phyloP scores from a whole-genome alignment of 2,888 invertebrate species.

The Blastobasis adustella region DNA sequence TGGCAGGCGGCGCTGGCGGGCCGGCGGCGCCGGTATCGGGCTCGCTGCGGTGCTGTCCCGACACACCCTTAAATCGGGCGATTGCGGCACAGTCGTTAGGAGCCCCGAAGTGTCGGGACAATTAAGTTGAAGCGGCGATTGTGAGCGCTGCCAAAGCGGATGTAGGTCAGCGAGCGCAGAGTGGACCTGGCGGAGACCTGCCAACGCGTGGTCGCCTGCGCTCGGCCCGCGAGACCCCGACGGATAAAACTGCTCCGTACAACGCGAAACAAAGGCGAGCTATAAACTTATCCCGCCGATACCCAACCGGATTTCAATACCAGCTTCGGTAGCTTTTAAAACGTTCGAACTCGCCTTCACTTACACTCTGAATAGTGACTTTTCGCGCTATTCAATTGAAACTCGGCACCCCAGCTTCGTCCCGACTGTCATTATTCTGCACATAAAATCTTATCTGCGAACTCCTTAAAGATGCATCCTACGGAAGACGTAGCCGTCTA shows the following conservation, averaged over 20 bases:
- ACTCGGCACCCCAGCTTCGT: conserved; percentile 21
- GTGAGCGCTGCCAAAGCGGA: conserved; percentile 73
- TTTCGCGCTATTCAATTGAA: conserved; percentile 7
- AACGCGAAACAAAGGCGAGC: too few relatives aligned
- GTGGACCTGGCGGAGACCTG: conserved; percentile 45
- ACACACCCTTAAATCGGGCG: conserved; percentile 64
- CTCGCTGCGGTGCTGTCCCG: conserved; percentile 28
- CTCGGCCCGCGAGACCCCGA: conserved; percentile 33
- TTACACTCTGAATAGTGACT: background rate
- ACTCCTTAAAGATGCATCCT: conserved; percentile 55
- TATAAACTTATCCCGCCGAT: too few relatives aligned
- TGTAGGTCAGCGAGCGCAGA: conserved; percentile 66
- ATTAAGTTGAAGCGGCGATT: conserved; percentile 74
- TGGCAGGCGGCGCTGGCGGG: conserved; percentile 44
- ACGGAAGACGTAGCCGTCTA: conserved; percentile 49
- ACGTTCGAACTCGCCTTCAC: background rate
- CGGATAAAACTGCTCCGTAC: conserved; percentile 17
- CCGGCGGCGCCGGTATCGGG: conserved; percentile 22
- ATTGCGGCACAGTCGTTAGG: conserved; percentile 71
- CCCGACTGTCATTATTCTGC: conserved; percentile 38
- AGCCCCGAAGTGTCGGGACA: conserved; percentile 69
- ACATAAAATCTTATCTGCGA: conserved; percentile 56
- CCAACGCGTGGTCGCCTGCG: conserved; percentile 47
- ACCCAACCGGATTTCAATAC: too few relatives aligned
- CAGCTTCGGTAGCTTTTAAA: too few relatives aligned